These are phyloP conservation scores for Leptinotarsa undecemlineata DNA, from an alignment of 1,140 invertebrate species.

Conservation along the genomic window DNA sequence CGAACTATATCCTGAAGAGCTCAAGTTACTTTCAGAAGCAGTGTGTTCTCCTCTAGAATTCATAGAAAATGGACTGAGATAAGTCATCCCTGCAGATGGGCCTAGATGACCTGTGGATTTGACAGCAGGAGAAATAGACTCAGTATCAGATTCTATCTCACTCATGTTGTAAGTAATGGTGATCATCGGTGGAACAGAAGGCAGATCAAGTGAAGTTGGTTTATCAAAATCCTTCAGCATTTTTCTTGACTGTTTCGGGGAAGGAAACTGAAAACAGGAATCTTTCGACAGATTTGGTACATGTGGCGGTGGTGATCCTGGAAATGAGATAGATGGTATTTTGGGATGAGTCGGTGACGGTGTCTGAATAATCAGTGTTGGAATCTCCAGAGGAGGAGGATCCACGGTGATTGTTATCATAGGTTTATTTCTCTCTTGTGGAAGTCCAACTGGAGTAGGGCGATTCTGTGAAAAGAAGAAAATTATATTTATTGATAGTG, in stretches of 20 bases:
- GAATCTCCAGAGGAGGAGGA: conserved; percentile 61
- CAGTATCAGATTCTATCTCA: conserved; percentile 73
- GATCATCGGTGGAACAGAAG: conserved; percentile 69
- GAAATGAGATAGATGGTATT: conserved; percentile 50
- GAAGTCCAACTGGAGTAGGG: conserved; percentile 56
- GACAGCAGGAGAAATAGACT: conserved; percentile 63
- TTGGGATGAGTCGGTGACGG: conserved; percentile 61
- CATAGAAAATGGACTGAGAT: conserved; percentile 76
- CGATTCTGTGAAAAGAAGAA: conserved; percentile 55
- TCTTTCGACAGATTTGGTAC: conserved; percentile 53
- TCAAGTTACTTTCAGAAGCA: conserved; percentile 78
- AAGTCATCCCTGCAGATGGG: conserved; percentile 66
- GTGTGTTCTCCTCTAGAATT: conserved; percentile 68
- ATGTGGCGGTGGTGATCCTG: conserved; percentile 67
- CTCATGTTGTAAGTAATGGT: conserved; percentile 75
- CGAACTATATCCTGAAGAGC: conserved; percentile 80
- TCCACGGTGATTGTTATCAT: conserved; percentile 32
- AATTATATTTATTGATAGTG: too few species aligned
- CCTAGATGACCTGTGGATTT: conserved; percentile 46
- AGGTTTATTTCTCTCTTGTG: conserved; percentile 40
- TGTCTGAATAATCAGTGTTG: conserved; percentile 65
- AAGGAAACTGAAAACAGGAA: conserved; percentile 53
- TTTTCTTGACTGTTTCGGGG: conserved; percentile 44
- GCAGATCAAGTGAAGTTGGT: conserved; percentile 66
- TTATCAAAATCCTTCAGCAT: conserved; percentile 62